phyloP scores from a whole-genome alignment of 2,797 vertebrate genomes.

The Peromyscus aztecus region DNA sequence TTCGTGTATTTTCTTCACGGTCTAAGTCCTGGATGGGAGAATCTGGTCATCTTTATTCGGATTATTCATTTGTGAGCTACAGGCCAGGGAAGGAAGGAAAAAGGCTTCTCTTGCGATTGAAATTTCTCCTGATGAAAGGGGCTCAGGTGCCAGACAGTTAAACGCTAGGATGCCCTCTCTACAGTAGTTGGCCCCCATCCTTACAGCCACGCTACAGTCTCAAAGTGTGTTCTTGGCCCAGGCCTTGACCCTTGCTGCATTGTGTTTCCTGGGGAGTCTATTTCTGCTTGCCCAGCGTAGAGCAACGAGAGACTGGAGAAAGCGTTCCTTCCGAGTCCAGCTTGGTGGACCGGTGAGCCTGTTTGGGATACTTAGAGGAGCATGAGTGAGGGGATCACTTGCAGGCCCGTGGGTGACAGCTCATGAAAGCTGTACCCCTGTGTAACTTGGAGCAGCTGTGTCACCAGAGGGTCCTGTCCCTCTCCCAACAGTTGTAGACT shows the following conservation, averaged over 20 bases:
- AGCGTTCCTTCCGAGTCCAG: not conserved
- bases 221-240: not conserved
- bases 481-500: not conserved
- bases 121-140: conserved; percentile 38
- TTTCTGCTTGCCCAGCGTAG: not conserved
- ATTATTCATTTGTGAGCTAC: conserved; percentile 34
- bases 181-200: not conserved
- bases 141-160: not conserved
- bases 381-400: not conserved
- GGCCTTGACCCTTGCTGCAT: not conserved
- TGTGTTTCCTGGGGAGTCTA: not conserved
- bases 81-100: conserved; percentile 8
- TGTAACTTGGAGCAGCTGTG: not conserved
- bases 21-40: conserved; percentile 10
- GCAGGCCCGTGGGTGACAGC: not conserved
- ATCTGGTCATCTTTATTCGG: not conserved
- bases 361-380: not conserved
- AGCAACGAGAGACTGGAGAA: not conserved
- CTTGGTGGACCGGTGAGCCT: not conserved
- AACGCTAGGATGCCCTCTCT: not conserved
- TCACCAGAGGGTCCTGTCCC: not conserved
- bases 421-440: not conserved
- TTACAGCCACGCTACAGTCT: not conserved
- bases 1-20: conserved; percentile 7
- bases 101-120: not conserved